Base-by-base conservation (phyloP, 2,888 invertebrate genomes). In the Orthosia incerta region DNA sequence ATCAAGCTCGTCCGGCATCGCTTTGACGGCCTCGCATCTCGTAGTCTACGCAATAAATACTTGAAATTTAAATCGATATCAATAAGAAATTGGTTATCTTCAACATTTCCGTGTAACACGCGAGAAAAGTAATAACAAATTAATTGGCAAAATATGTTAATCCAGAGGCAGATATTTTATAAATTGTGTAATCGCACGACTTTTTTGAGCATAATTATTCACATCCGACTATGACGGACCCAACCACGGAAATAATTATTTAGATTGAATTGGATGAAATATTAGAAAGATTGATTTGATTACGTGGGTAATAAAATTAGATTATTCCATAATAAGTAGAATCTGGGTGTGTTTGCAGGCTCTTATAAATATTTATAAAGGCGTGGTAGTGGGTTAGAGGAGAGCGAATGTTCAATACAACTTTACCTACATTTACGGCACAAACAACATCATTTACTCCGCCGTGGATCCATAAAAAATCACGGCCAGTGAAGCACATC, bases 401-500 rank as follows among this genome's bases (percentile, higher is more conserved):
- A 23, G 31, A 56, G 51, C 7, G n/a, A 26, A 45, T 51, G 39
- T 57, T 16, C 39, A 31, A 55, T 50, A 68, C 51, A 64, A 64
- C 55, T 59, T 55, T 63, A 65, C 63, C 50, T 63, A 74, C 67
- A 56, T 75, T 66, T 62, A 71, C 63, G 61, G 68, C 39, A 66
- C 50, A 74, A 74, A 85, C 71, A 80, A 78, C 71, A 71, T 81
- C 65, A 76, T 74, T 78, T 67, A 67, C 70, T 73, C 51, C 60
- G 68, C 64, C 72, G 60, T 72, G 57, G 72, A 63, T 70, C 39
- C 45, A 80, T 76, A 77, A 85, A 79, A 83, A 79, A 74, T 71
- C 59, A 71, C 71, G 67, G 69, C 77, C 75, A 83, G 76, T 87
- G 81, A 80, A 79, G 81, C 80, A 76, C 71, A 79, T 77, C 78